Percentiles rank a stretch among this genome's conserved stretches.
Evolutionary conservation across 1,140 invertebrate species (phyloP).

Genomic region (Rhysida immarginata): DNA sequence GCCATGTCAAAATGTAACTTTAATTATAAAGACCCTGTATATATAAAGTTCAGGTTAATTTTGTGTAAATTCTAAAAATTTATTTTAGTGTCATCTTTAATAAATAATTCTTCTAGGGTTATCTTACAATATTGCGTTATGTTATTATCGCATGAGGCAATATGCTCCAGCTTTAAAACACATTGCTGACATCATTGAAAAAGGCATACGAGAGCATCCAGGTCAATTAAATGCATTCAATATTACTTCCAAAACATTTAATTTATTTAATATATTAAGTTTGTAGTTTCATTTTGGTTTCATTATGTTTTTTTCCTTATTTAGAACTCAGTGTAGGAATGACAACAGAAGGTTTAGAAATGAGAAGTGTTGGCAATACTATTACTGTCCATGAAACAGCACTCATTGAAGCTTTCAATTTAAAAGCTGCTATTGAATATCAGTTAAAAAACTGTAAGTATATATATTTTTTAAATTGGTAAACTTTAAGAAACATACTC

Average conservation of each 20-base stretch:
- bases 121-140: slow-evolving; percentile 90
- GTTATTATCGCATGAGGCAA: slow-evolving; percentile 88
- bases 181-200: slow-evolving; percentile 89
- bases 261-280: neutral
- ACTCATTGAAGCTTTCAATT: slow-evolving; percentile 93
- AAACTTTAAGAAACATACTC: no score
- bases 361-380: slow-evolving; percentile 93
- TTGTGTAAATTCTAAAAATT: no score
- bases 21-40: no score
- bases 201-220: slow-evolving; percentile 90
- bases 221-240: slow-evolving; percentile 21
- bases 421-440: slow-evolving; percentile 97
- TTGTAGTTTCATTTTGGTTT: neutral
- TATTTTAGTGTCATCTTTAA: no score
- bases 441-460: slow-evolving; percentile 78
- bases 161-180: slow-evolving; percentile 79
- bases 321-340: slow-evolving; percentile 87
- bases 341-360: slow-evolving; percentile 93
- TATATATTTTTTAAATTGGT: neutral
- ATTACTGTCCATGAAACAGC: slow-evolving; percentile 89
- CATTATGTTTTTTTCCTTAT: slow-evolving; percentile 2
- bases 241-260: neutral
- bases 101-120: slow-evolving; percentile 39
- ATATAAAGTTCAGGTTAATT: no score
- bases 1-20: no score